A percentile compares a stretch with the other conserved stretches of the same genome.
phyloP scores from a whole-genome alignment of 2,113 vertebrate genomes.

The Daubentonia madagascariensis region DNA sequence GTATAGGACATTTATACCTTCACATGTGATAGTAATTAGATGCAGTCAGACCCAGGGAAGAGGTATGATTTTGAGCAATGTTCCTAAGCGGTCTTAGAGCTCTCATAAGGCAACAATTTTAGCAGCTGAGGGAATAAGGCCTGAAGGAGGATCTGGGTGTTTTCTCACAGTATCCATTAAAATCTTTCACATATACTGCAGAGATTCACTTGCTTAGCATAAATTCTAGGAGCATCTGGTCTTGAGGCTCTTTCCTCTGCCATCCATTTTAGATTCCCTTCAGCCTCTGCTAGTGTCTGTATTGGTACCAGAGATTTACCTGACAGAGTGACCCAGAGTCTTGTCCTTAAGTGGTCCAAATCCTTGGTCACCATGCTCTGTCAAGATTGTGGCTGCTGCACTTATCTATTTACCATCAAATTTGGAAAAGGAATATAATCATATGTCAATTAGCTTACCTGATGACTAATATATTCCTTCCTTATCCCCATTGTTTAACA shows the following conservation, averaged over 20 bases:
- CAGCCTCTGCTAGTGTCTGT: background rate
- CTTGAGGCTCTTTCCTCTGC: background rate
- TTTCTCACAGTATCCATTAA: background rate
- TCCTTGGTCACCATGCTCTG: background rate
- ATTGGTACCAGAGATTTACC: background rate
- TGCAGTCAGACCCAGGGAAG: background rate
- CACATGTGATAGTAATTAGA: background rate
- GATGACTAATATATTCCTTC: background rate
- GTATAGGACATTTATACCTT: background rate
- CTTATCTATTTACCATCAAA: background rate
- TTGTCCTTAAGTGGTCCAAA: background rate
- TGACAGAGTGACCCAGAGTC: background rate
- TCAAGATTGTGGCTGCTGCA: background rate
- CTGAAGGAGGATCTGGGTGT: background rate
- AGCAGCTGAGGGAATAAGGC: background rate
- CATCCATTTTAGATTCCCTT: background rate
- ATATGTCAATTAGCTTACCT: background rate
- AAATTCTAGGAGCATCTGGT: background rate
- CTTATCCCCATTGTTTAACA: background rate
- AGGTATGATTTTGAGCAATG: background rate
- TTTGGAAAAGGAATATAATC: background rate
- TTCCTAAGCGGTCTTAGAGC: background rate
- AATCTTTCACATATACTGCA: background rate
- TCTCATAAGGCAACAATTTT: background rate
- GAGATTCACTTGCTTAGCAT: background rate